Evolutionary conservation across 2,888 invertebrate genomes (phyloP), one percentile per base, ranked within the genome.

Genomic region (Caenorhabditis uteleia): DNA sequence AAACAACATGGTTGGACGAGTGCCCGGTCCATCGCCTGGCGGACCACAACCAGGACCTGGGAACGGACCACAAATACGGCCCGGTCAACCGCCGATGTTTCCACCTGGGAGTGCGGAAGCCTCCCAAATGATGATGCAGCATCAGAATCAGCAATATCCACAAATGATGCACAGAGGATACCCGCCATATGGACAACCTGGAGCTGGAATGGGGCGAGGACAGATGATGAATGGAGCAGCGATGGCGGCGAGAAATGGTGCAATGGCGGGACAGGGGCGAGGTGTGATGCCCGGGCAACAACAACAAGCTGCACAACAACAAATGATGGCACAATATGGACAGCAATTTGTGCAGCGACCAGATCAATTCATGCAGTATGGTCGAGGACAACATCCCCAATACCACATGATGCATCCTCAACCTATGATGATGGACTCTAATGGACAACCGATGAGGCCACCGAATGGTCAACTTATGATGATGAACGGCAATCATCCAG

Each of bases 381-480:
- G 62, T 12, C 53, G 57, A 25, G 66, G 58, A n/a, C 62, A 53
- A 3, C 50, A 33, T 47, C 47, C 58, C n/a, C 55, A 49, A 23
- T 43, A 49, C 6, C 50, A 12, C 36, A 62, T 64, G 67, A 59
- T 58, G 64, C 65, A 65, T 48, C 66, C 57, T 3, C 57, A 60
- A 18, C 56, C 36, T 60, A 68, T 69, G 66, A 68, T 69, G 69
- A 55, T 72, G 64, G 66, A 59, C 4, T 23, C 42, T 10, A 53
- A 53, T 33, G 66, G 56, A 47, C 64, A 61, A 21, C 60, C 50
- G 10, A 43, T 59, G 8, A 39, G 58, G 10, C 44, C 46, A 27
- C 26, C 40, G 5, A 47, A 27, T 12, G 46, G n/a, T 23, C 50
- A 44, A 12, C 34, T 20, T 29, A 36, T 39, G 21, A 64, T 64